These are phyloP conservation scores for Ciona savignyi DNA, from an alignment of 23 tunicate genomes.

Conservation along the genomic window DNA sequence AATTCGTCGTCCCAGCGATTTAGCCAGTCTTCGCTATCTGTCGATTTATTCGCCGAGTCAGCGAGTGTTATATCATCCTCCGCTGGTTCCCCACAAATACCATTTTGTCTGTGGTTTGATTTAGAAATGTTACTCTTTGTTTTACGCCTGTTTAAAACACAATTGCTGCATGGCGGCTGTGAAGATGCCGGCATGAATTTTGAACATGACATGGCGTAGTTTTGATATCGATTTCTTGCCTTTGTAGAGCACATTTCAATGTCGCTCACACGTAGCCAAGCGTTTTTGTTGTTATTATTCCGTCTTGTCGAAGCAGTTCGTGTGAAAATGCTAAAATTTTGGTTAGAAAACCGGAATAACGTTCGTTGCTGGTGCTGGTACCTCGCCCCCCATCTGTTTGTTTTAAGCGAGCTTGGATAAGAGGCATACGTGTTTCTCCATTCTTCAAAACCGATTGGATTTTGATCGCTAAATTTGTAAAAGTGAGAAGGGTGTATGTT, in stretches of 20 bases:
- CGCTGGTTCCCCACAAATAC: too few species aligned
- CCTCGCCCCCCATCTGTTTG: background rate
- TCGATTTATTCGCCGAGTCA: background rate
- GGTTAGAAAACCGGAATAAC: background rate
- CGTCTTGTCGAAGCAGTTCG: background rate
- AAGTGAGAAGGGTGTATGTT: background rate
- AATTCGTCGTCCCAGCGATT: constrained; percentile 40
- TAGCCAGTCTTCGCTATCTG: background rate
- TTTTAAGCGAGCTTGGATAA: background rate
- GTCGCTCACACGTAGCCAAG: background rate
- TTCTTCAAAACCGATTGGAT: background rate
- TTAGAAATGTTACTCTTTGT: too few species aligned
- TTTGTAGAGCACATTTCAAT: too few species aligned
- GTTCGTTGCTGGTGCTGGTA: background rate
- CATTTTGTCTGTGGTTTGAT: too few species aligned
- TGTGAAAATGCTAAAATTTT: background rate
- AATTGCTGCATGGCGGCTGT: background rate
- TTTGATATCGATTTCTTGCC: background rate
- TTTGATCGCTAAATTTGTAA: background rate
- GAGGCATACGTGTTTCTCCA: background rate
- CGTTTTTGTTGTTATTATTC: background rate
- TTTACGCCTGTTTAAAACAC: background rate
- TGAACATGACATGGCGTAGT: background rate
- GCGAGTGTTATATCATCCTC: background rate
- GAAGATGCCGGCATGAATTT: background rate